Evolutionary conservation across 2,113 vertebrate genomes (phyloP), one percentile per base, ranked within the genome.

Genomic region (Hydropotes inermis): DNA sequence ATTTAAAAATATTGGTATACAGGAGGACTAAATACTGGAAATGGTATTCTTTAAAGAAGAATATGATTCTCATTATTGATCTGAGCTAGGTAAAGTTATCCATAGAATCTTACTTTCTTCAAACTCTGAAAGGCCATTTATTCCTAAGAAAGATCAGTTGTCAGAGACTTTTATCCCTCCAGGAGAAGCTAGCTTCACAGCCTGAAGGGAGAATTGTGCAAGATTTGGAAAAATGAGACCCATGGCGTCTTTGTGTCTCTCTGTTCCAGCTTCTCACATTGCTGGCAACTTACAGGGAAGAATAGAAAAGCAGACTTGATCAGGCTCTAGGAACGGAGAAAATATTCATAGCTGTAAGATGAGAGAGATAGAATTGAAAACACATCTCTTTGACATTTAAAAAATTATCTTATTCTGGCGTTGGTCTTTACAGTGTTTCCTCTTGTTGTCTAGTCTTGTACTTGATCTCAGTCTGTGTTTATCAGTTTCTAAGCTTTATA

Each of bases 11-110:
- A 28, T 50, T 30, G 25, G 52, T 25, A 45, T 52, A 13, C 27
- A 23, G n/a, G 19, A 92, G 15, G 9, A 6, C 15, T 74, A 85
- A 95, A 90, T 50, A 54, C 61, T 67, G 52, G 39, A 50, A 87
- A 90, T 95, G 23, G 10, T 50, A 27, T 88, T 90, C 87, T 98
- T 97, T 95, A 74, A 76, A 95, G 55, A 91, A 93, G 52, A 92
- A 87, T 60, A 52, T 57, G 84, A 70, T 87, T 30, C 6, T 85
- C 67, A n/a, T 76, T 54, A 79, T 84, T 96, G 87, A 92, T 85
- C 52, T 84, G 52, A 96, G 64, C 54, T 61, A 55, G 81, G 87
- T 85, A 94, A 81, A 82, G 96, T 87, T 88, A 60, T 81, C 92
- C 79, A 60, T 10, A 96, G 70, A 93, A 19, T 78, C 74, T 90